These are phyloP conservation scores for Lycodopsis pacificus DNA, from an alignment of 2,797 vertebrate species.

Conservation along the genomic window DNA sequence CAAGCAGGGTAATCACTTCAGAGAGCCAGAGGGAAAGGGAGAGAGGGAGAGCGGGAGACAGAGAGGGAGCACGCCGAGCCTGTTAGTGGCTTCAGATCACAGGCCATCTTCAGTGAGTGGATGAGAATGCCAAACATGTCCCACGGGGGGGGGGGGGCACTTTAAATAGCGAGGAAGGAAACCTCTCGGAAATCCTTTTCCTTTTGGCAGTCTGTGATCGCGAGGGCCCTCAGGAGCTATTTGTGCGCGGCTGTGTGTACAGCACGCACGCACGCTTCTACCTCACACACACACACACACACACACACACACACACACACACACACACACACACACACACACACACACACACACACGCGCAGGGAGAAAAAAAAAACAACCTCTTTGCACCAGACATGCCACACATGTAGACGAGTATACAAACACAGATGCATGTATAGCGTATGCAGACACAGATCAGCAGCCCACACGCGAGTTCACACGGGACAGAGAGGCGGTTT, in stretches of 20 bases:
- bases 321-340: neutral
- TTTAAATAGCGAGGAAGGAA: slow-evolving; percentile 79
- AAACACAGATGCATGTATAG: slow-evolving; percentile 53
- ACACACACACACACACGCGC: neutral
- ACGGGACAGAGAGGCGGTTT: slow-evolving; percentile 35
- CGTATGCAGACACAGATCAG: slow-evolving; percentile 41
- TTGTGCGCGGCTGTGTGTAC: slow-evolving; percentile 65
- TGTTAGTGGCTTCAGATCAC: slow-evolving; percentile 83
- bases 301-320: slow-evolving; percentile 22
- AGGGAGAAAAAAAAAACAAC: slow-evolving; percentile 9
- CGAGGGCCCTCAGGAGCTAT: slow-evolving; percentile 76
- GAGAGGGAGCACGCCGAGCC: slow-evolving; percentile 68
- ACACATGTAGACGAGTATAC: slow-evolving; percentile 62
- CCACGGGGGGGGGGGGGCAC: slow-evolving; percentile 71
- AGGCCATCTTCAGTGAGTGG: slow-evolving; percentile 82
- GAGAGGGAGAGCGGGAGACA: slow-evolving; percentile 67
- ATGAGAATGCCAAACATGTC: slow-evolving; percentile 84
- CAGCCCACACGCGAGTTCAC: slow-evolving; percentile 63
- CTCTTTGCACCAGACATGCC: slow-evolving; percentile 60
- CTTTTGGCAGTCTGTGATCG: slow-evolving; percentile 80
- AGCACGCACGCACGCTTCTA: slow-evolving; percentile 40
- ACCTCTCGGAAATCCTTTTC: slow-evolving; percentile 82
- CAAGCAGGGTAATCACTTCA: slow-evolving; percentile 86
- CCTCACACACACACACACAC: slow-evolving; percentile 17
- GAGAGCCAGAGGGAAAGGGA: slow-evolving; percentile 75